Conservation (phyloP, 1,140 invertebrate genomes). For the Diabrotica undecimpunctata region DNA sequence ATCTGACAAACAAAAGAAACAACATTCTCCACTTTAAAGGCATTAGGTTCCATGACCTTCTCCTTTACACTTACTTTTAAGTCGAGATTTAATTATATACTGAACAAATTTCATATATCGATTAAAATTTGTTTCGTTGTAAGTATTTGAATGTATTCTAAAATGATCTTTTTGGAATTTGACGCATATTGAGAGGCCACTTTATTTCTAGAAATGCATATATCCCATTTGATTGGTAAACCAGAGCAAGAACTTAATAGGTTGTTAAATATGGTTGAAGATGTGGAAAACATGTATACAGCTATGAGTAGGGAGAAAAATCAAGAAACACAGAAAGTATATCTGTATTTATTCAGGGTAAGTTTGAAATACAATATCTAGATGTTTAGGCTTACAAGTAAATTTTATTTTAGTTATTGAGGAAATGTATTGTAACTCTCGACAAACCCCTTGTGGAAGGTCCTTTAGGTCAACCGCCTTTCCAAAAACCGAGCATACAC, state of each 20-base stretch:
- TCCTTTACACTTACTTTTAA: too few species aligned
- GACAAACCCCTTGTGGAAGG: constrained; percentile 79
- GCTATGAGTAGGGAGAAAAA: constrained; percentile 87
- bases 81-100: too few species aligned
- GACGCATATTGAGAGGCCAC: too few species aligned
- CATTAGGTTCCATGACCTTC: too few species aligned
- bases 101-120: too few species aligned
- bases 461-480: constrained; percentile 84
- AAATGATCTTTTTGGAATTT: background rate
- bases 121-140: too few species aligned
- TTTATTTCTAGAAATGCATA: constrained; percentile 62
- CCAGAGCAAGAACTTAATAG: constrained; percentile 77
- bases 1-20: too few species aligned
- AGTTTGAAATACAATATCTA: background rate
- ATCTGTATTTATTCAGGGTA: constrained; percentile 84
- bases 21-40: too few species aligned
- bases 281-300: constrained; percentile 90
- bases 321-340: constrained; percentile 85
- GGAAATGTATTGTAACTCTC: constrained; percentile 81
- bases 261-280: constrained; percentile 82
- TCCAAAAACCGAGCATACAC: constrained; percentile 87
- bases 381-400: background rate
- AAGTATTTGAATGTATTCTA: too few species aligned
- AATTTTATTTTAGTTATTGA: constrained; percentile 59
- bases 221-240: constrained; percentile 72